These are phyloP conservation scores for Gonocerus acuteangulatus DNA, from an alignment of 2,888 invertebrate genomes.

Conservation along the genomic window DNA sequence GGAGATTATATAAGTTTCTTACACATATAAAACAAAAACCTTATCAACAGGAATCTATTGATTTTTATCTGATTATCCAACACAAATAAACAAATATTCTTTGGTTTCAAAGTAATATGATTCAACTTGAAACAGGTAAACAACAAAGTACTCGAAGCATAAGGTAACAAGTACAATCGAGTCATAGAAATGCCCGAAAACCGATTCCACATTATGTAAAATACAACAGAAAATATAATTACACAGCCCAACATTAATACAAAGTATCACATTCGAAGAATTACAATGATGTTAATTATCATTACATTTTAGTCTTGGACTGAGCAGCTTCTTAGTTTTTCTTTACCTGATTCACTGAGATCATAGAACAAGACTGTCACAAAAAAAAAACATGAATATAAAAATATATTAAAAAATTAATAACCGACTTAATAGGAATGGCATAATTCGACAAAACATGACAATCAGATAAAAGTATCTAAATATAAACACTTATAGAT, in stretches of 20 bases:
- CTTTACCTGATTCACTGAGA: not conserved
- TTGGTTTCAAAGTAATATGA: not conserved
- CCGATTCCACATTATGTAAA: too few species aligned
- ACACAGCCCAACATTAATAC: not conserved
- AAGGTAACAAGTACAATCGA: too few species aligned
- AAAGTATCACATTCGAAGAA: too few species aligned
- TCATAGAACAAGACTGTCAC: not conserved
- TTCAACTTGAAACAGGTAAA: not conserved
- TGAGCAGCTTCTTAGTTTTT: not conserved
- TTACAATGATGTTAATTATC: too few species aligned
- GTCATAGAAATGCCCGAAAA: too few species aligned
- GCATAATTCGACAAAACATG: not conserved
- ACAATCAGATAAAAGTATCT: not conserved
- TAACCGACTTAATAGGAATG: conserved; percentile 3
- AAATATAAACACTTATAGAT: not conserved
- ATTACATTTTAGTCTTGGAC: too few species aligned
- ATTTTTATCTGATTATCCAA: not conserved
- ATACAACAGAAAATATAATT: not conserved
- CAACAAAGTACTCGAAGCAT: too few species aligned
- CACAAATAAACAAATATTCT: not conserved
- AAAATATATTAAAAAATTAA: too few species aligned
- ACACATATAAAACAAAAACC: not conserved
- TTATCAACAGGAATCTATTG: not conserved
- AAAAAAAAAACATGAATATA: too few species aligned
- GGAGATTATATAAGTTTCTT: not conserved